These are phyloP conservation scores for Platyrinchus mystaceus DNA, from an alignment of 2,797 vertebrate species.

Conservation along the genomic window DNA sequence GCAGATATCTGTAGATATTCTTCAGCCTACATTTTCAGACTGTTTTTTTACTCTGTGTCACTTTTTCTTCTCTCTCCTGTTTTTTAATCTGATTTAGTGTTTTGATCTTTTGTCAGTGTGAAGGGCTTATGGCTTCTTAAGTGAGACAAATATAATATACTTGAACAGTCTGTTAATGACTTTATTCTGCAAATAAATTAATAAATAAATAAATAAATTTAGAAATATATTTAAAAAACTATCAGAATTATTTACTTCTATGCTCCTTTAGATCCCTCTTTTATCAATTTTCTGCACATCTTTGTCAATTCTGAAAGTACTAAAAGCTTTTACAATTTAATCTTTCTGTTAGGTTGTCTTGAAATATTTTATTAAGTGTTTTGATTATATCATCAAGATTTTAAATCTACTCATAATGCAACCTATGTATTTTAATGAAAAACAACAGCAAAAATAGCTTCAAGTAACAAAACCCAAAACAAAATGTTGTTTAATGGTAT, in stretches of 20 bases:
- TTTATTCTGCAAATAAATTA: neutral
- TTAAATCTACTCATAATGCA: neutral
- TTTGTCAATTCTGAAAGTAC: neutral
- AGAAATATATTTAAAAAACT: neutral
- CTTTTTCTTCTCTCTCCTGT: neutral
- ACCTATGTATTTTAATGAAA: neutral
- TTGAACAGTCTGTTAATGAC: fast-evolving
- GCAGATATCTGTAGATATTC: neutral
- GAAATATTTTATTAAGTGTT: neutral
- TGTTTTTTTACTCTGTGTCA: neutral
- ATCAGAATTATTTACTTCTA: neutral
- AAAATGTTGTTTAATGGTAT: neutral
- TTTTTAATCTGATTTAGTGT: neutral
- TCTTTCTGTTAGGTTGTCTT: neutral
- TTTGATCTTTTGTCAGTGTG: neutral
- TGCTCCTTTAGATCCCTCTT: neutral
- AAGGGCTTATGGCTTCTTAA: neutral
- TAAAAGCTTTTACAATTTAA: neutral
- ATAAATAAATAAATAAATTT: neutral
- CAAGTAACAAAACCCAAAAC: neutral
- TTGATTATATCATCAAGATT: neutral
- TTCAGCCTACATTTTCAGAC: neutral
- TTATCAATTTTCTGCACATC: neutral
- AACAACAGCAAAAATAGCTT: neutral
- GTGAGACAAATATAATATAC: neutral